phyloP scores from a whole-genome alignment of 2,797 vertebrate species.

The Atherinosoma microstoma region DNA sequence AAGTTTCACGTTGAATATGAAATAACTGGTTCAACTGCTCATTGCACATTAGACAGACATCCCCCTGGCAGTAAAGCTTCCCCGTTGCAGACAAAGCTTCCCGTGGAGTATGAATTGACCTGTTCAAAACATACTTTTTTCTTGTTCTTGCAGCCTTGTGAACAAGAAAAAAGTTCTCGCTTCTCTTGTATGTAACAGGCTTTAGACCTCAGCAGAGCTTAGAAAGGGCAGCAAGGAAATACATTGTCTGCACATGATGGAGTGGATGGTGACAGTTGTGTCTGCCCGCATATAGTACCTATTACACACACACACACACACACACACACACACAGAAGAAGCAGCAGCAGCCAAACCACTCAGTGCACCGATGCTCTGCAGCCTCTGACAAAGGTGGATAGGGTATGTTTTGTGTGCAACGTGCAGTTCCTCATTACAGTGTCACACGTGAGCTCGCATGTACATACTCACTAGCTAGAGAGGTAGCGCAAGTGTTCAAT shows the following conservation, averaged over 20 bases:
- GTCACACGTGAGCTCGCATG: conserved; percentile 40
- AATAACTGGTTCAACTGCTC: too few relatives aligned
- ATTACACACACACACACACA: conserved; percentile 5
- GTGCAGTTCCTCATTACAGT: conserved; percentile 75
- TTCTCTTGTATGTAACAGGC: too few relatives aligned
- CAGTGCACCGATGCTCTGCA: conserved; percentile 60
- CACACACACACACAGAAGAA: conserved; percentile 27
- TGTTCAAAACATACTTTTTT: too few relatives aligned
- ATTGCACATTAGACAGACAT: too few relatives aligned
- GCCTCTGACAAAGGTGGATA: conserved; percentile 73
- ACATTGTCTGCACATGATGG: conserved; percentile 69
- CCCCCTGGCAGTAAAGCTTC: too few relatives aligned
- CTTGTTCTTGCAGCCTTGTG: too few relatives aligned
- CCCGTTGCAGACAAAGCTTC: too few relatives aligned
- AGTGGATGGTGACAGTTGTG: conserved; percentile 71
- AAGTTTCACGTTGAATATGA: too few relatives aligned
- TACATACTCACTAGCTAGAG: conserved; percentile 28
- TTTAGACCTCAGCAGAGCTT: conserved; percentile 26
- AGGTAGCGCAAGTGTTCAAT: conserved; percentile 63
- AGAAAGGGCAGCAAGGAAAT: conserved; percentile 51
- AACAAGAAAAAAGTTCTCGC: too few relatives aligned
- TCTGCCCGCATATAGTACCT: conserved; percentile 35
- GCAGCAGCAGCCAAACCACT: conserved; percentile 12
- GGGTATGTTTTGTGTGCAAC: conserved; percentile 70
- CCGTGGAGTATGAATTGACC: too few relatives aligned